Evolutionary conservation across 2,113 vertebrate genomes (phyloP).

Genomic region (Hippoglossus stenolepis): DNA sequence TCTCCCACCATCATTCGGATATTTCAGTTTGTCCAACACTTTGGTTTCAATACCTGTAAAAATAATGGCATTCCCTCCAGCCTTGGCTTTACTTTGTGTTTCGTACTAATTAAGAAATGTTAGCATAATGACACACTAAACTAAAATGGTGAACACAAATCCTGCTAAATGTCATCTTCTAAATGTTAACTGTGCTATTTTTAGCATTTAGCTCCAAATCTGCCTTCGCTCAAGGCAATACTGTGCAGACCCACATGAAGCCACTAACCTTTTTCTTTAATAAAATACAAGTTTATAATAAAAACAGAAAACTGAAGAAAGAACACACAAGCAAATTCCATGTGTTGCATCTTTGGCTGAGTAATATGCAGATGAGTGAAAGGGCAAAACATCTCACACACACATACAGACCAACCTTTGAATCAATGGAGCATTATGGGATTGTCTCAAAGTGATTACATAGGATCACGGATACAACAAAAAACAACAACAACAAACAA

Average conservation of each 20-base stretch:
- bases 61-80: neutral
- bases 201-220: neutral
- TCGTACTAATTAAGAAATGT: neutral
- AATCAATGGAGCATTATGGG: constrained; percentile 48
- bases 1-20: too few relatives aligned
- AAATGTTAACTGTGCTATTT: neutral
- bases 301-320: too few relatives aligned
- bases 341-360: neutral
- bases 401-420: constrained; percentile 35
- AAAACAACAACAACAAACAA: constrained; percentile 35
- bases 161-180: neutral
- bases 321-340: too few relatives aligned
- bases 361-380: neutral
- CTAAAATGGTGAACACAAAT: neutral
- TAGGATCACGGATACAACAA: constrained; percentile 46
- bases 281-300: neutral
- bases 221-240: neutral
- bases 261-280: neutral
- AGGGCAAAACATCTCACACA: neutral
- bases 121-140: neutral
- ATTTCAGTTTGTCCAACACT: neutral
- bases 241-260: neutral
- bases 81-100: neutral
- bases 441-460: constrained; percentile 67
- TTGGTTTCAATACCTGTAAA: neutral